These are phyloP conservation scores for Hybognathus amarus DNA, from an alignment of 2,797 vertebrate genomes.

Conservation along the genomic window DNA sequence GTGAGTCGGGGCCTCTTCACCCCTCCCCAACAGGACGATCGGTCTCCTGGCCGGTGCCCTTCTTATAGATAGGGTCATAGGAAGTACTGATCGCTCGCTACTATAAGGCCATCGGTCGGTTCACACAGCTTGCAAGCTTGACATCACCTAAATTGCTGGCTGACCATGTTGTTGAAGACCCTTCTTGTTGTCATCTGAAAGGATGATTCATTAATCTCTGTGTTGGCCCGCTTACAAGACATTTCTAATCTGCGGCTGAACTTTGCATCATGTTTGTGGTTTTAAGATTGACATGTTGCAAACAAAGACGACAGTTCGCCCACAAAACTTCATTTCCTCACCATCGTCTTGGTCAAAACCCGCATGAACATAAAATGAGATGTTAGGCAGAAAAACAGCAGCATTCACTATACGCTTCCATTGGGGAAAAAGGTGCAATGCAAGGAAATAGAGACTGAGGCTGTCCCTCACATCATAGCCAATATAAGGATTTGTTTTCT, in stretches of 20 bases:
- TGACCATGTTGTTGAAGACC: slow-evolving; percentile 23
- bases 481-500: not conserved
- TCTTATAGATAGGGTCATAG: slow-evolving; percentile 42
- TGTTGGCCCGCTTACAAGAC: slow-evolving; percentile 8
- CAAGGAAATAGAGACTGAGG: not conserved
- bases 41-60: slow-evolving; percentile 36
- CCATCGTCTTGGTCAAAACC: not conserved
- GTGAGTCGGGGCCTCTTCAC: slow-evolving; percentile 77
- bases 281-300: not conserved
- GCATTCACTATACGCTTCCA: not conserved
- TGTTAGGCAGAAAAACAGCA: not conserved
- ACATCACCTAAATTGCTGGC: slow-evolving; percentile 30
- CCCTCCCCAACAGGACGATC: slow-evolving; percentile 31
- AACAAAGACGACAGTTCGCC: not conserved
- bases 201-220: slow-evolving; percentile 32
- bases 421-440: not conserved
- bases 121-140: slow-evolving; percentile 39
- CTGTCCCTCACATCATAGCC: not conserved
- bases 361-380: not conserved
- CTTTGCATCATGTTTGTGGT: slow-evolving; percentile 40
- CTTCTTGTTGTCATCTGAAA: slow-evolving; percentile 39
- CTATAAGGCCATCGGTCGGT: slow-evolving; percentile 59
- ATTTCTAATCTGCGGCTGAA: slow-evolving; percentile 34
- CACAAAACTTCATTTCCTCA: not conserved
- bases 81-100: slow-evolving; percentile 49